Conservation (phyloP, 2,113 vertebrate species). For the Ceyx cyanopectus region DNA sequence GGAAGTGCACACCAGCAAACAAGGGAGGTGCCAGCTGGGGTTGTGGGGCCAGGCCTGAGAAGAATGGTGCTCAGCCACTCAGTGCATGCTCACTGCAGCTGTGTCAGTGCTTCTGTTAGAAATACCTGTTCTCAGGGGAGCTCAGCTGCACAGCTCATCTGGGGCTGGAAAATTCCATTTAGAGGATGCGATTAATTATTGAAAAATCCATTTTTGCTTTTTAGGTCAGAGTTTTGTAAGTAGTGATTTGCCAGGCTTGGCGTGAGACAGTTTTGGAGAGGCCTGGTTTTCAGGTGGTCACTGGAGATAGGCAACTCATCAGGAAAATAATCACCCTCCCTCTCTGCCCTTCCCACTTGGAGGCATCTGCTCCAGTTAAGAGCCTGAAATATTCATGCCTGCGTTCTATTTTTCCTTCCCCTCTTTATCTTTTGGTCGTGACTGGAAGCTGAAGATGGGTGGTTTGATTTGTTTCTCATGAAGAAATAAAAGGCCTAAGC, state of each 20-base stretch:
- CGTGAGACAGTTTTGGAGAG: not conserved
- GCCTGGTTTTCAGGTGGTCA: conserved; percentile 21
- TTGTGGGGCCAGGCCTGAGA: not conserved
- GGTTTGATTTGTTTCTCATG: not conserved
- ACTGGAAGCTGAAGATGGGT: not conserved
- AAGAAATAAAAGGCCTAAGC: not conserved
- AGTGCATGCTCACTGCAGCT: conserved; percentile 20
- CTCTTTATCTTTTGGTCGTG: not conserved
- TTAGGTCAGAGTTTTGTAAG: conserved; percentile 55
- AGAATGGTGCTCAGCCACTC: not conserved
- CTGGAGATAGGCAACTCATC: conserved; percentile 13
- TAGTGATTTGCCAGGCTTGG: not conserved
- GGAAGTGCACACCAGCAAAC: not conserved
- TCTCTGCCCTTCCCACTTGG: conserved; percentile 21
- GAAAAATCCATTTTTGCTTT: conserved; percentile 48
- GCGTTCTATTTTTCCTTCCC: not conserved
- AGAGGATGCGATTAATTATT: conserved; percentile 58
- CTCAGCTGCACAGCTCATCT: conserved; percentile 18
- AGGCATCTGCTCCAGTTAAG: not conserved
- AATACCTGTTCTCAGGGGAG: conserved; percentile 53
- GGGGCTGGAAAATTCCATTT: conserved; percentile 60
- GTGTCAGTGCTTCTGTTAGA: conserved; percentile 56
- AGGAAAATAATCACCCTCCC: not conserved
- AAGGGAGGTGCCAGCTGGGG: not conserved
- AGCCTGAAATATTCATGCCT: not conserved